Percentiles rank a stretch among this genome's conserved stretches.
phyloP scores from a whole-genome alignment of 2,113 vertebrate genomes.

The Onychostruthus taczanowskii region DNA sequence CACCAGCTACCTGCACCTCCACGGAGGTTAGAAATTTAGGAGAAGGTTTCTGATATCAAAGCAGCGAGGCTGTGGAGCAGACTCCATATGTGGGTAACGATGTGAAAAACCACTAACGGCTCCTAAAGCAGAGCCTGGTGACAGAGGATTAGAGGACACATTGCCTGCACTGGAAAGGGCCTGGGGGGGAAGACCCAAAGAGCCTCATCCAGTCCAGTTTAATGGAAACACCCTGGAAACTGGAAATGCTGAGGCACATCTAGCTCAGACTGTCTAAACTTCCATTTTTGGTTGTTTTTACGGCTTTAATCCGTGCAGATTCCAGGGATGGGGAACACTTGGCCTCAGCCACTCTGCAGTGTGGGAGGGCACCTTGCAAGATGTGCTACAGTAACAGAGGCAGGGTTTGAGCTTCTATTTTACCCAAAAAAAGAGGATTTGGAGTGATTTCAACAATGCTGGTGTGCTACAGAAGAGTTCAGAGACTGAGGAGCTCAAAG shows the following conservation, averaged over 20 bases:
- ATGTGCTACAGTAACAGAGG: not conserved
- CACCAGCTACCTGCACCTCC: not conserved
- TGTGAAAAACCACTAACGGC: slow-evolving; percentile 57
- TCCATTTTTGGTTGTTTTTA: not conserved
- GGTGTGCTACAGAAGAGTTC: not conserved
- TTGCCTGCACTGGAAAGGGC: not conserved
- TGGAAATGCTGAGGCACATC: not conserved
- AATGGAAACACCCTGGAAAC: not conserved
- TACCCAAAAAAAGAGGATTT: not conserved
- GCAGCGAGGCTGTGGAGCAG: not conserved
- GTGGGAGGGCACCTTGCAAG: not conserved
- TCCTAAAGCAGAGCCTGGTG: slow-evolving; percentile 39
- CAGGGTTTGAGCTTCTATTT: not conserved
- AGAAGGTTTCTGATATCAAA: slow-evolving; percentile 55
- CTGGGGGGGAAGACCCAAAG: not conserved
- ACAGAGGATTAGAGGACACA: not conserved
- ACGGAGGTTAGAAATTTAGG: not conserved
- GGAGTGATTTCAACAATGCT: not conserved
- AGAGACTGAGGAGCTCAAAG: not conserved
- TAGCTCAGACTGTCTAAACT: not conserved
- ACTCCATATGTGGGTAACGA: slow-evolving; percentile 35
- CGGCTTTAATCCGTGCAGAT: not conserved
- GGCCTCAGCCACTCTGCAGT: fast-evolving
- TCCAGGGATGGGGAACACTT: fast-evolving
- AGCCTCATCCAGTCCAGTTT: not conserved